phyloP scores from a whole-genome alignment of 2,113 vertebrate species.

The Pogona vitticeps region DNA sequence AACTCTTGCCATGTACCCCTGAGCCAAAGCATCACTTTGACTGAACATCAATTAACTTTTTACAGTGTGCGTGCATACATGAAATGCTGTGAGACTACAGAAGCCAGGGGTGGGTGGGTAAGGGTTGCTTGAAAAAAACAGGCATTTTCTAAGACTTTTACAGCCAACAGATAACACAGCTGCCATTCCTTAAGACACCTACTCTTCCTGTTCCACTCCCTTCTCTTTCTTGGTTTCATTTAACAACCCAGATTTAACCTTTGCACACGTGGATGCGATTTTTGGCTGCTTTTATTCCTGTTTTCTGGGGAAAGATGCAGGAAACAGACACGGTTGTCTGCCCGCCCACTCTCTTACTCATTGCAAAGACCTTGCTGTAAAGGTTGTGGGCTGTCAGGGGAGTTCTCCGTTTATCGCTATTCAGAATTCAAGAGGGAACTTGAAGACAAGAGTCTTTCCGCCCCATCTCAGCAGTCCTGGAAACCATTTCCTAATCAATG shows the following conservation, averaged over 20 bases:
- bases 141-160: too few species aligned
- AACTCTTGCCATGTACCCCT: too few species aligned
- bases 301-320: slow-evolving; percentile 46
- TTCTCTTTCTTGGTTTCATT: neutral
- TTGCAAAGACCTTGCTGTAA: neutral
- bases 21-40: neutral
- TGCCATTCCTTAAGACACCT: slow-evolving; percentile 39
- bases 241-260: slow-evolving; percentile 42
- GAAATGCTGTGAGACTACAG: too few species aligned
- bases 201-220: slow-evolving; percentile 27
- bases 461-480: too few species aligned
- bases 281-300: slow-evolving; percentile 33
- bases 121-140: too few species aligned
- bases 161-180: slow-evolving; percentile 28
- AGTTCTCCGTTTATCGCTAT: neutral
- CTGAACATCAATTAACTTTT: too few species aligned
- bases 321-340: neutral
- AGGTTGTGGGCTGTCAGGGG: neutral
- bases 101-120: too few species aligned
- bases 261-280: slow-evolving; percentile 13
- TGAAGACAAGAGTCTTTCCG: too few species aligned
- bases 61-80: too few species aligned
- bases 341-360: neutral
- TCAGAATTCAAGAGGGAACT: neutral
- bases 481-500: too few species aligned